These are phyloP conservation scores for Drosophila pachea DNA, from an alignment of 1,140 invertebrate species.

Conservation along the genomic window DNA sequence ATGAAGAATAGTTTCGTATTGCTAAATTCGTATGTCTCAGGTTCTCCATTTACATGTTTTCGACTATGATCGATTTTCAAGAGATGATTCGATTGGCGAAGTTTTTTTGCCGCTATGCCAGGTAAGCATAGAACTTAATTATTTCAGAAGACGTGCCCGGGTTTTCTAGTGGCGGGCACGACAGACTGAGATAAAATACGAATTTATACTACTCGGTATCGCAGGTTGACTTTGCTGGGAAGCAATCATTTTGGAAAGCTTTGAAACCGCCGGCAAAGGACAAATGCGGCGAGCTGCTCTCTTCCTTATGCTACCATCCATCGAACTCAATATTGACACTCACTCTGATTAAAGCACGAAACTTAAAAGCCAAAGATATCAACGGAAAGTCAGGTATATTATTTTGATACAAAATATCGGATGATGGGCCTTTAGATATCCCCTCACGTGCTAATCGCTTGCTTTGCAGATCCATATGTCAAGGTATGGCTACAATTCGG, in stretches of 20 bases:
- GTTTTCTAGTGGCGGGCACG: too few relatives aligned
- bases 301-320: conserved; percentile 94
- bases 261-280: conserved; percentile 95
- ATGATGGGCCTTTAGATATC: neutral
- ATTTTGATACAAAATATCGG: neutral
- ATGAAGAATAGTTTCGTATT: neutral
- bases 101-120: conserved; percentile 95
- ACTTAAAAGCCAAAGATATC: conserved; percentile 95
- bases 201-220: conserved; percentile 18
- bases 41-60: conserved; percentile 96
- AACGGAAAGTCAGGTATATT: conserved; percentile 94
- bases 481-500: conserved; percentile 98
- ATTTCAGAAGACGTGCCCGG: too few relatives aligned
- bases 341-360: conserved; percentile 92
- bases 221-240: conserved; percentile 93
- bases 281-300: conserved; percentile 94
- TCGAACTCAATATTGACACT: conserved; percentile 93
- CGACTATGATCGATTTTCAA: conserved; percentile 96
- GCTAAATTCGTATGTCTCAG: conserved; percentile 79
- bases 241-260: conserved; percentile 94
- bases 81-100: conserved; percentile 97
- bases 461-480: conserved; percentile 91
- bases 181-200: neutral
- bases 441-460: too few relatives aligned
- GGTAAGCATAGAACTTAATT: conserved; percentile 80